Conservation (phyloP, 2,113 vertebrate species). For the Octodon degus region DNA sequence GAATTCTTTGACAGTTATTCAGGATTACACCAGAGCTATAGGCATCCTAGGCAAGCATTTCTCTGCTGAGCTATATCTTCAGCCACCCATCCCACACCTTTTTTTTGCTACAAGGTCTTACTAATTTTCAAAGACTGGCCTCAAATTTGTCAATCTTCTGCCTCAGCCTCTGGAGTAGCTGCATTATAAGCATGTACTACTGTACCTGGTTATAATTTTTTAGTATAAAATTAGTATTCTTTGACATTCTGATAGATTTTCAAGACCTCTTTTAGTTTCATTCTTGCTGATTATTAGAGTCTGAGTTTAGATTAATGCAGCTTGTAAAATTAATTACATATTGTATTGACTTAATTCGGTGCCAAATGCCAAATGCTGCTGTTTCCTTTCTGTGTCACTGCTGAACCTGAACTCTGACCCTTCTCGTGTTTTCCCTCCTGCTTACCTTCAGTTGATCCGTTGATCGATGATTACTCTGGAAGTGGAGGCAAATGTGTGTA, state of each 20-base stretch:
- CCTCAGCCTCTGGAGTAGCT: not conserved
- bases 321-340: slow-evolving; percentile 58
- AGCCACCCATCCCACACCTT: not conserved
- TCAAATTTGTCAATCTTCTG: not conserved
- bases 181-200: not conserved
- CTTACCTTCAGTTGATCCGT: slow-evolving; percentile 95
- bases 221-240: not conserved
- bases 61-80: not conserved
- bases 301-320: slow-evolving; percentile 18
- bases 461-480: slow-evolving; percentile 97
- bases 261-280: slow-evolving; percentile 38
- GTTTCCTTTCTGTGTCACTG: slow-evolving; percentile 80
- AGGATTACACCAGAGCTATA: not conserved
- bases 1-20: not conserved
- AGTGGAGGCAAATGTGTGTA: slow-evolving; percentile 99
- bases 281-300: slow-evolving; percentile 9
- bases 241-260: slow-evolving; percentile 44
- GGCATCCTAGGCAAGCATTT: not conserved
- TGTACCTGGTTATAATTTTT: slow-evolving; percentile 25
- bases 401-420: slow-evolving; percentile 89
- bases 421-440: slow-evolving; percentile 94
- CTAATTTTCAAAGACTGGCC: not conserved
- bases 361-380: slow-evolving; percentile 73
- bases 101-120: not conserved
- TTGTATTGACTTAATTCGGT: slow-evolving; percentile 63